Conservation (phyloP, 2,888 invertebrate genomes). For the Agrochola litura region DNA sequence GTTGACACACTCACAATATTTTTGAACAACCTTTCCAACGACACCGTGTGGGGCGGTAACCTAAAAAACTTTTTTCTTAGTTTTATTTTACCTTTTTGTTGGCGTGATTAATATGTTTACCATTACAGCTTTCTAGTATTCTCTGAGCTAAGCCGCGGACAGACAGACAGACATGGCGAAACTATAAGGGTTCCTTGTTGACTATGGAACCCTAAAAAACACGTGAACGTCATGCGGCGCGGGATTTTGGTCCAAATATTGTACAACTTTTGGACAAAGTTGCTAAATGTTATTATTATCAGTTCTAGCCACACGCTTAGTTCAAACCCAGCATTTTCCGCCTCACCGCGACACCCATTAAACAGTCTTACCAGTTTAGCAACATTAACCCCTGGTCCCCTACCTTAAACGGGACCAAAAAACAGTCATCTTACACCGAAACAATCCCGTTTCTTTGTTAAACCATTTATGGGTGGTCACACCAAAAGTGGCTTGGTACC, state of each 20-base stretch:
- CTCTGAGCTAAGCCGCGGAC: too few species aligned
- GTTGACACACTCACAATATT: too few species aligned
- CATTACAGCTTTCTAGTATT: too few species aligned
- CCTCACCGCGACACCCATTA: constrained; percentile 23
- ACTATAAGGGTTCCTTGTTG: too few species aligned
- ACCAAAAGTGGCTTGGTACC: constrained; percentile 65
- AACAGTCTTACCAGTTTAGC: constrained; percentile 28
- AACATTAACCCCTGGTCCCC: constrained; percentile 25
- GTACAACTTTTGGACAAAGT: background rate
- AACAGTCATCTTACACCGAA: constrained; percentile 52
- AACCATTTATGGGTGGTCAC: constrained; percentile 61
- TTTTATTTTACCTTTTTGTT: too few species aligned
- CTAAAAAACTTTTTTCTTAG: too few species aligned
- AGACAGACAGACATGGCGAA: too few species aligned
- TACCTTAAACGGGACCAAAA: constrained; percentile 41
- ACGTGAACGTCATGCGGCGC: background rate
- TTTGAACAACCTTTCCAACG: too few species aligned
- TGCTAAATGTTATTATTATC: background rate
- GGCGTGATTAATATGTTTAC: too few species aligned
- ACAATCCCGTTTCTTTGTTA: constrained; percentile 60
- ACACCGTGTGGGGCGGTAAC: too few species aligned
- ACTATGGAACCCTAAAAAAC: too few species aligned
- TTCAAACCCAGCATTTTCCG: background rate
- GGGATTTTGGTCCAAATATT: background rate
- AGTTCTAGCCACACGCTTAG: background rate